phyloP scores from a whole-genome alignment of 2,113 vertebrate genomes.

The Heptranchias perlo region DNA sequence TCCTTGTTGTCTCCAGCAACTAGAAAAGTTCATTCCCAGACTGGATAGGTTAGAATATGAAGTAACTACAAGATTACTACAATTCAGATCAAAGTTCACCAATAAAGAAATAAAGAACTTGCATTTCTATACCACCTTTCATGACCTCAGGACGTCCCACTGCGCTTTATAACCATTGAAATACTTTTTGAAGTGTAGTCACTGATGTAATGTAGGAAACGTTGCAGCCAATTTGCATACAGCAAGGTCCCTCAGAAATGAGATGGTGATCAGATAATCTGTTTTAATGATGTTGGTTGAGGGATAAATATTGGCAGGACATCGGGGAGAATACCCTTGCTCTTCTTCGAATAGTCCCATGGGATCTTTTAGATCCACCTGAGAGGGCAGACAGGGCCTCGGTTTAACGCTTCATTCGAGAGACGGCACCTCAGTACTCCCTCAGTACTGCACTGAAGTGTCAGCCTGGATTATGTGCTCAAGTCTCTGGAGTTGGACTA shows the following conservation, averaged over 20 bases:
- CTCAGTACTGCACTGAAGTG: neutral
- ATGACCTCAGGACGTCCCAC: neutral
- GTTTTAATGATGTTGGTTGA: neutral
- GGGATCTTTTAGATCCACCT: neutral
- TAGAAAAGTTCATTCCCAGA: neutral
- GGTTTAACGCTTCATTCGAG: neutral
- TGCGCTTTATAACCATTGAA: neutral
- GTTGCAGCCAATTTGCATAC: neutral
- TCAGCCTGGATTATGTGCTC: neutral
- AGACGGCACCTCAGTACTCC: neutral
- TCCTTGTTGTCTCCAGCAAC: neutral
- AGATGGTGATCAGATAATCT: neutral
- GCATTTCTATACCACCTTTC: neutral
- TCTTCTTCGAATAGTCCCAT: neutral
- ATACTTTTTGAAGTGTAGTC: neutral
- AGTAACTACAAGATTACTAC: neutral
- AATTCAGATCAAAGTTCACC: neutral
- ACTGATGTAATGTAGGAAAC: neutral
- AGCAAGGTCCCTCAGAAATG: neutral
- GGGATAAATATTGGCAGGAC: neutral
- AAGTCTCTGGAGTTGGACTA: neutral
- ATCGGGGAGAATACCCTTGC: neutral
- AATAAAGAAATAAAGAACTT: neutral
- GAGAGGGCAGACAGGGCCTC: neutral
- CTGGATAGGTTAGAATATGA: neutral